Conservation (phyloP, 2,888 invertebrate species). For the Scaptomyza flava region DNA sequence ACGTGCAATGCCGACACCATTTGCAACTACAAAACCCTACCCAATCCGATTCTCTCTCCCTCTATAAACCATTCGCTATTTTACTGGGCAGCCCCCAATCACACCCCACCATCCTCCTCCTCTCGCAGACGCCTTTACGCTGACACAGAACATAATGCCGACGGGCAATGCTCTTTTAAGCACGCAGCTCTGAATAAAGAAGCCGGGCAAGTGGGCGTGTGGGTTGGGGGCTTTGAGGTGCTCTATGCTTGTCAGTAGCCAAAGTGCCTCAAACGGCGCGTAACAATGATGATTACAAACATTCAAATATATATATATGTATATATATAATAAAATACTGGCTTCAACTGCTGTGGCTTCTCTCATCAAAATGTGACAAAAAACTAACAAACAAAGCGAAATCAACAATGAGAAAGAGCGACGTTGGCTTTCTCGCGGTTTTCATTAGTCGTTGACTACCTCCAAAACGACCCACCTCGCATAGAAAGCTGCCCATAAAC, state of each 20-base stretch:
- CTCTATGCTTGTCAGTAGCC: constrained; percentile 52
- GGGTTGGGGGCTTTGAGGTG: constrained; percentile 10
- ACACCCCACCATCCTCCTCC: neutral
- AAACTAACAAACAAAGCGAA: constrained; percentile 54
- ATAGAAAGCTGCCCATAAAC: constrained; percentile 53
- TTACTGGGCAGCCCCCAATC: neutral
- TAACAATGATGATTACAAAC: constrained; percentile 70
- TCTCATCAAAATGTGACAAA: constrained; percentile 68
- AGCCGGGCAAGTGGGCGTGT: constrained; percentile 12
- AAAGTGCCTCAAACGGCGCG: constrained; percentile 72
- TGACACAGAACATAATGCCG: constrained; percentile 80
- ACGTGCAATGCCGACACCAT: constrained; percentile 71
- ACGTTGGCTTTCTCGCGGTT: constrained; percentile 59
- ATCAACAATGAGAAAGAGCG: constrained; percentile 48
- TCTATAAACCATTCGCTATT: neutral
- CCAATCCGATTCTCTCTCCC: neutral
- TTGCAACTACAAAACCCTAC: constrained; percentile 31
- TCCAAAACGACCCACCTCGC: neutral
- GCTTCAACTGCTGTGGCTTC: constrained; percentile 19
- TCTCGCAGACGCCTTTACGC: constrained; percentile 51
- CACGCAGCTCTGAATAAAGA: constrained; percentile 64
- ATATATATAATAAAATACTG: constrained; percentile 28
- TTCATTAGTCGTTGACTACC: constrained; percentile 49
- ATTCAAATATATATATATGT: constrained; percentile 14
- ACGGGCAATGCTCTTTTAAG: constrained; percentile 82